A percentile compares a stretch with the other conserved stretches of the same genome.
Conservation (phyloP, 2,113 vertebrate genomes). For the Hassar affinis region DNA sequence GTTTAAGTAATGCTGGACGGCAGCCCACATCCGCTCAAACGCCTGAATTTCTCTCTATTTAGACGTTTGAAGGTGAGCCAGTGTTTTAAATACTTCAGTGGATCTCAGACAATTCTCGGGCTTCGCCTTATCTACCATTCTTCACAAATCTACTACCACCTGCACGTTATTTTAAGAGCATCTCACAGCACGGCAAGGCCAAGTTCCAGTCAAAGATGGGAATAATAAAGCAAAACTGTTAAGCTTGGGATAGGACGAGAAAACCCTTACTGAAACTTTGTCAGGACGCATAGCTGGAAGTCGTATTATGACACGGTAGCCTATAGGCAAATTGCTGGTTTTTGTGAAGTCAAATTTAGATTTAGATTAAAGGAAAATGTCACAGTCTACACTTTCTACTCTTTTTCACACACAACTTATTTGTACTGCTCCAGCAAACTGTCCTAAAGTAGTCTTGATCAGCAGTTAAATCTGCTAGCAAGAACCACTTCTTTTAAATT, state of each 20-base stretch:
- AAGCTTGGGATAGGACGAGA: not conserved
- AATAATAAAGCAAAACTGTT: slow-evolving; percentile 22
- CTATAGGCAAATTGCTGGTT: not conserved
- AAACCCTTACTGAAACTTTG: not conserved
- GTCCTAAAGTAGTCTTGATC: not conserved
- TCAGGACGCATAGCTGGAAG: not conserved
- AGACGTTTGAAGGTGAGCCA: slow-evolving; percentile 52
- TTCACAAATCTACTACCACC: slow-evolving; percentile 48
- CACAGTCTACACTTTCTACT: not conserved
- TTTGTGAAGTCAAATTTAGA: not conserved
- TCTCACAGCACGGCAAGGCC: slow-evolving; percentile 39
- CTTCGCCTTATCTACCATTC: slow-evolving; percentile 48
- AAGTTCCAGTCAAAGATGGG: slow-evolving; percentile 16
- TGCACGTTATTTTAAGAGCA: slow-evolving; percentile 53
- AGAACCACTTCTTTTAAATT: not conserved
- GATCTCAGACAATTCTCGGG: slow-evolving; percentile 43
- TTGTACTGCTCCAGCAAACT: not conserved
- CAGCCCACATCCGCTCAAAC: slow-evolving; percentile 53
- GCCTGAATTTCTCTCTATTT: slow-evolving; percentile 43
- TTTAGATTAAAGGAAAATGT: not conserved
- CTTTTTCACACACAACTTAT: not conserved
- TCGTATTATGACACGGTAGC: not conserved
- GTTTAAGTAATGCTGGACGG: slow-evolving; percentile 77
- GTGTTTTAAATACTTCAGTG: slow-evolving; percentile 53
- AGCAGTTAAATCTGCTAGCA: not conserved